phyloP scores from a whole-genome alignment of 2,797 vertebrate species.

The Apogon hyalosoma region DNA sequence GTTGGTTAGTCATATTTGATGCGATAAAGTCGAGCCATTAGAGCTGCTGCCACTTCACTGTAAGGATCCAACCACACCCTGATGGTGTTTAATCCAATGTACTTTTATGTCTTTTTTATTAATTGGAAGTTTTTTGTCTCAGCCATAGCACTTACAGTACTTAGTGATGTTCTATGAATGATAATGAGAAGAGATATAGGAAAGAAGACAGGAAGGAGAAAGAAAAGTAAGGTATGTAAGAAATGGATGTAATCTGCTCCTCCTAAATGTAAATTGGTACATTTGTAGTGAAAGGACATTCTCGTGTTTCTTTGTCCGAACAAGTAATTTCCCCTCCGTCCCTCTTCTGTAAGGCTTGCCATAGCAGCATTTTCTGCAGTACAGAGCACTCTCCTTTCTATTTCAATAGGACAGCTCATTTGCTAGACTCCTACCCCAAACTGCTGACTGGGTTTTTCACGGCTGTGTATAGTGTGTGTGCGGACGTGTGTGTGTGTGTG shows the following conservation, averaged over 20 bases:
- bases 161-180: conserved; percentile 72
- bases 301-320: conserved; percentile 86
- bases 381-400: conserved; percentile 84
- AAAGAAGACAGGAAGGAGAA: conserved; percentile 13
- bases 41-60: conserved; percentile 40
- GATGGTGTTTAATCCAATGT: conserved; percentile 57
- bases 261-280: conserved; percentile 84
- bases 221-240: conserved; percentile 51
- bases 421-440: conserved; percentile 86
- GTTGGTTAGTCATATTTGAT: conserved; percentile 58
- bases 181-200: conserved; percentile 68
- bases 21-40: conserved; percentile 35
- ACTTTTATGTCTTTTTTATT: conserved; percentile 24
- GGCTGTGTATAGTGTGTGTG: conserved; percentile 70
- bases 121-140: conserved; percentile 41
- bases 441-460: conserved; percentile 87
- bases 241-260: conserved; percentile 80
- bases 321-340: conserved; percentile 82
- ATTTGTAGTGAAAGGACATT: conserved; percentile 85
- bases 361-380: conserved; percentile 85
- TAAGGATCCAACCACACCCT: conserved; percentile 39
- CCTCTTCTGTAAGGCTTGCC: conserved; percentile 81
- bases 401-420: conserved; percentile 91
- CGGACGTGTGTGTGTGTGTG: conserved; percentile 41
- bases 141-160: conserved; percentile 44